Evolutionary conservation across 2,797 vertebrate genomes (phyloP).

Genomic region (Heteromormyrus szaboi): DNA sequence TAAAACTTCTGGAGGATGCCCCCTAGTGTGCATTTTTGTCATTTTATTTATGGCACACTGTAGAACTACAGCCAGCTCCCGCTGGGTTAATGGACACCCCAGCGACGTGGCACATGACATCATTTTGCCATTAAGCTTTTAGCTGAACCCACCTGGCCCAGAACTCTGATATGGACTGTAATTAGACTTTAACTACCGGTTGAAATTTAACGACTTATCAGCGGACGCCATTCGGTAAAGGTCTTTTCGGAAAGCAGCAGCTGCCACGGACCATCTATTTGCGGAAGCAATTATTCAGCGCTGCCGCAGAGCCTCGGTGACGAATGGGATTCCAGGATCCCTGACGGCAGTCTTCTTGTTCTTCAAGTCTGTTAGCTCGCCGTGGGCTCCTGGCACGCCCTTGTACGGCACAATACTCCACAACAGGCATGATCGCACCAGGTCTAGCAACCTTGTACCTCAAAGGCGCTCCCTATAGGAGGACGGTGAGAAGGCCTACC

Average conservation of each 20-base stretch:
- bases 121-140: background rate
- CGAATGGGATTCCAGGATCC: slow-evolving; percentile 8
- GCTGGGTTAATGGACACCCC: background rate
- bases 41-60: background rate
- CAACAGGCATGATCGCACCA: background rate
- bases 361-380: background rate
- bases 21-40: background rate
- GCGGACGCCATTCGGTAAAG: background rate
- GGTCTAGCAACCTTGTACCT: background rate
- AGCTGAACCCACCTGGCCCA: background rate
- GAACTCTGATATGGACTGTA: background rate
- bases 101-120: background rate
- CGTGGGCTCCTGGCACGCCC: background rate
- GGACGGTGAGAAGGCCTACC: background rate
- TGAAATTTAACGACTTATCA: background rate
- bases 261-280: background rate
- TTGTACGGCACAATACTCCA: background rate
- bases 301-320: background rate
- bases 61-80: background rate
- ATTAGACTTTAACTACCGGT: background rate
- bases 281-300: background rate
- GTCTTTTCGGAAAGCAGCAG: background rate
- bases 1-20: background rate
- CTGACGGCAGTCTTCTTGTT: background rate
- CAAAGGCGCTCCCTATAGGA: background rate